These are phyloP conservation scores for Volucella zonaria DNA, from an alignment of 2,888 invertebrate species.

Conservation along the genomic window DNA sequence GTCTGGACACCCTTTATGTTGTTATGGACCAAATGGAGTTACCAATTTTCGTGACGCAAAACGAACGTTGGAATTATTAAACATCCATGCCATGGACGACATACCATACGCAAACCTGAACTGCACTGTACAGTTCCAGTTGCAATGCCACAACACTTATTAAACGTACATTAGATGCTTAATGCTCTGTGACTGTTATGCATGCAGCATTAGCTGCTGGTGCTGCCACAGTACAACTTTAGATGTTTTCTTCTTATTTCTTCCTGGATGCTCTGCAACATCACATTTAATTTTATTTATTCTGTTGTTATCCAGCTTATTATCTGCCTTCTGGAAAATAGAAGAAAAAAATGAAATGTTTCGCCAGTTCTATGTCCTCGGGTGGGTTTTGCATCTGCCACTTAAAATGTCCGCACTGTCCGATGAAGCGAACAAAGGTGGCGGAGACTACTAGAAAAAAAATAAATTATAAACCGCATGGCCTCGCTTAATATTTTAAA, in stretches of 20 bases:
- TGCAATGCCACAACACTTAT: conserved; percentile 49
- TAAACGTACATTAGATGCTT: conserved; percentile 73
- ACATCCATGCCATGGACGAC: no score
- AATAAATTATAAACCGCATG: conserved; percentile 52
- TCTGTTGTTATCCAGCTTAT: conserved; percentile 68
- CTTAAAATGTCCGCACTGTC: conserved; percentile 71
- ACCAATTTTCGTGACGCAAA: no score
- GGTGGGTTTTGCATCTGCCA: conserved; percentile 67
- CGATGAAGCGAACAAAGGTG: conserved; percentile 43
- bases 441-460: neutral
- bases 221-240: neutral
- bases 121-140: conserved; percentile 40
- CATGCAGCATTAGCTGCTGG: conserved; percentile 64
- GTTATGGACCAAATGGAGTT: no score
- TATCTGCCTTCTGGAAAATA: conserved; percentile 52
- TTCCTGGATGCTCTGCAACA: conserved; percentile 44
- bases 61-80: no score
- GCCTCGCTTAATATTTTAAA: conserved; percentile 66
- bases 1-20: no score
- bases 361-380: conserved; percentile 36
- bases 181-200: conserved; percentile 70
- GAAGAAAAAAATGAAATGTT: conserved; percentile 6
- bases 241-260: neutral
- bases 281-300: conserved; percentile 73
- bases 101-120: conserved; percentile 18